A percentile compares a stretch with the other conserved stretches of the same genome.
Evolutionary conservation across 2,888 invertebrate genomes (phyloP).

Genomic region (Philhelius pedissequus): DNA sequence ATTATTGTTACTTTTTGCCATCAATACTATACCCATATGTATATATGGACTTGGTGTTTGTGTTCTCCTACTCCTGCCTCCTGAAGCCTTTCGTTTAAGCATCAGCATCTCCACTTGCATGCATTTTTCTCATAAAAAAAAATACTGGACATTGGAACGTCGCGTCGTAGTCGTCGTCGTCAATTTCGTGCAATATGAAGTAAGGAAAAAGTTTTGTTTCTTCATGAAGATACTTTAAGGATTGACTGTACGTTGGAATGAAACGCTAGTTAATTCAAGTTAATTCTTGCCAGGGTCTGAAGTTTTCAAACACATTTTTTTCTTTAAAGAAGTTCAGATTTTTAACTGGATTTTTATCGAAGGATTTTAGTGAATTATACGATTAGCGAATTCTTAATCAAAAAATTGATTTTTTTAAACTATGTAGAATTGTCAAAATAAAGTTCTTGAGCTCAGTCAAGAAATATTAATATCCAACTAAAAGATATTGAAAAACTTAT

Average conservation of each 20-base stretch:
- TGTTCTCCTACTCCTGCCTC: not conserved
- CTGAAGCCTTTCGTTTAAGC: not conserved
- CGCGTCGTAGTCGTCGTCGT: too few species aligned
- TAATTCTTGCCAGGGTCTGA: not conserved
- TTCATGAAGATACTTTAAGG: not conserved
- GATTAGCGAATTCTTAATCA: too few species aligned
- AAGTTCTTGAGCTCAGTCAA: too few species aligned
- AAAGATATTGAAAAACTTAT: too few species aligned
- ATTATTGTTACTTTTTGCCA: slow-evolving; percentile 49
- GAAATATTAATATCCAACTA: too few species aligned
- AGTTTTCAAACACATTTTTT: not conserved
- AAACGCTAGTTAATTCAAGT: not conserved
- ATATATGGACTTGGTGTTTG: slow-evolving; percentile 16
- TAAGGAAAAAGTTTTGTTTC: not conserved
- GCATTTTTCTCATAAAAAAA: not conserved
- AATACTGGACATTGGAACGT: not conserved
- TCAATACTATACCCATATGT: too few species aligned
- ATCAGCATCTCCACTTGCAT: not conserved
- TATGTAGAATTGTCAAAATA: too few species aligned
- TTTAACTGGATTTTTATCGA: too few species aligned
- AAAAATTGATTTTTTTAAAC: too few species aligned
- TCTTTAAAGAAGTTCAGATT: too few species aligned
- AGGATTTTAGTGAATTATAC: too few species aligned
- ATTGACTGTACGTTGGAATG: not conserved
- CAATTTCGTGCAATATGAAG: not conserved